Percentiles rank a stretch among this genome's conserved stretches.
Evolutionary conservation across 2,888 invertebrate species (phyloP).

Genomic region (Rhimphoctona megacephalus): DNA sequence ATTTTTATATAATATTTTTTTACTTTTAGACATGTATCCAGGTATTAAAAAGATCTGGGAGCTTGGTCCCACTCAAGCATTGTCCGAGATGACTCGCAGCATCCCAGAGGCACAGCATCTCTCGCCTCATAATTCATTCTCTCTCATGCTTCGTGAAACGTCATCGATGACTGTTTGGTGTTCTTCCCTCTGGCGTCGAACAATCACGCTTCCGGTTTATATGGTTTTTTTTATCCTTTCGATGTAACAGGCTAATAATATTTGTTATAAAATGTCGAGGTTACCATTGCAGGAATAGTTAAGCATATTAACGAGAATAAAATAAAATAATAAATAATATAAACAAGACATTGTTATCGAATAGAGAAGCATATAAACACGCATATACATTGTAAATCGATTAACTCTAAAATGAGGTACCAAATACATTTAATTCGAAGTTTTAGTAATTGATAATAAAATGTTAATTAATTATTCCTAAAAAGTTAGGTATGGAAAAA

Average conservation of each 20-base stretch:
- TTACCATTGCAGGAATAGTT: background rate
- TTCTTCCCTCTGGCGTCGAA: conserved; percentile 36
- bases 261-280: background rate
- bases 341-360: no score
- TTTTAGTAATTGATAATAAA: background rate
- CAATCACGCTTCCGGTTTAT: conserved; percentile 59
- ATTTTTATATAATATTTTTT: conserved; percentile 1
- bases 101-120: conserved; percentile 52
- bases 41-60: conserved; percentile 60
- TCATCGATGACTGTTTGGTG: conserved; percentile 57
- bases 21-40: conserved; percentile 15
- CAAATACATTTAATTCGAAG: background rate
- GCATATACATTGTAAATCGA: background rate
- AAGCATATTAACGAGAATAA: background rate
- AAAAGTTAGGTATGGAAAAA: background rate
- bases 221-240: conserved; percentile 24
- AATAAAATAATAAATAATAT: background rate
- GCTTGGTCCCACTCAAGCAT: conserved; percentile 44
- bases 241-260: background rate
- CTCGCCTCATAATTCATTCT: conserved; percentile 57
- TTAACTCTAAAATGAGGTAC: background rate
- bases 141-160: conserved; percentile 43
- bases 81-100: conserved; percentile 56
- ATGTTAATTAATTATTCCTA: background rate
- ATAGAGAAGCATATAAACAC: no score